A percentile compares a stretch with the other conserved stretches of the same genome.
These are phyloP conservation scores for Serrognathus titanus DNA, from an alignment of 2,888 invertebrate genomes.

Conservation along the genomic window DNA sequence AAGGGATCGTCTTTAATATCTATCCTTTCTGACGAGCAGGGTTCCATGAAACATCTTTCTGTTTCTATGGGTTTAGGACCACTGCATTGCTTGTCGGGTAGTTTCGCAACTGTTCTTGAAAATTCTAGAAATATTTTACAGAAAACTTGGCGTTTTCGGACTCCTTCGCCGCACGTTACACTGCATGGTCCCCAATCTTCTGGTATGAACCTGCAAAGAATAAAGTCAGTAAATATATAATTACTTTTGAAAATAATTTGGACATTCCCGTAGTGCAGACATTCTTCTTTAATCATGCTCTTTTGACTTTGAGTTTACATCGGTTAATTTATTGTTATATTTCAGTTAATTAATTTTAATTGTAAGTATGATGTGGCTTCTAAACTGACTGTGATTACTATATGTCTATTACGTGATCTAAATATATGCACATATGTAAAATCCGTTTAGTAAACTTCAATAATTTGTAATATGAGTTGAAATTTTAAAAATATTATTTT, in stretches of 20 bases:
- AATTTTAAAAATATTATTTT: too few species aligned
- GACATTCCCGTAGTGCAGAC: constrained; percentile 11
- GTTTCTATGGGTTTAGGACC: constrained; percentile 79
- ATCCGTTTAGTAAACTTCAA: too few species aligned
- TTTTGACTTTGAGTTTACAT: constrained; percentile 5
- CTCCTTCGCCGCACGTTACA: constrained; percentile 73
- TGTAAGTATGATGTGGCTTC: too few species aligned
- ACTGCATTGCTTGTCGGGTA: constrained; percentile 84
- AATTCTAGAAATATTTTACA: constrained; percentile 94
- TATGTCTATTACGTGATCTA: too few species aligned
- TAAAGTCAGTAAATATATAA: not conserved
- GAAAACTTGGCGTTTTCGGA: constrained; percentile 80
- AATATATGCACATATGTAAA: too few species aligned
- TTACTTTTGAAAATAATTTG: not conserved
- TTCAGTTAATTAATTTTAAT: too few species aligned
- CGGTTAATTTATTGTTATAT: not conserved
- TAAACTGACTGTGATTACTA: too few species aligned
- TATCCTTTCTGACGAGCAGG: constrained; percentile 59
- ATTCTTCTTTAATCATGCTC: constrained; percentile 13
- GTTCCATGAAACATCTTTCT: constrained; percentile 76
- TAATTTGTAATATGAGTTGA: too few species aligned
- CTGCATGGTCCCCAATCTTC: constrained; percentile 93
- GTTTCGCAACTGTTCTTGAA: constrained; percentile 80
- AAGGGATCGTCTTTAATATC: constrained; percentile 55
- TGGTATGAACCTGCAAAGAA: constrained; percentile 74